These are phyloP conservation scores for Polydrusus tereticollis DNA, from an alignment of 2,888 invertebrate genomes.

Conservation along the genomic window DNA sequence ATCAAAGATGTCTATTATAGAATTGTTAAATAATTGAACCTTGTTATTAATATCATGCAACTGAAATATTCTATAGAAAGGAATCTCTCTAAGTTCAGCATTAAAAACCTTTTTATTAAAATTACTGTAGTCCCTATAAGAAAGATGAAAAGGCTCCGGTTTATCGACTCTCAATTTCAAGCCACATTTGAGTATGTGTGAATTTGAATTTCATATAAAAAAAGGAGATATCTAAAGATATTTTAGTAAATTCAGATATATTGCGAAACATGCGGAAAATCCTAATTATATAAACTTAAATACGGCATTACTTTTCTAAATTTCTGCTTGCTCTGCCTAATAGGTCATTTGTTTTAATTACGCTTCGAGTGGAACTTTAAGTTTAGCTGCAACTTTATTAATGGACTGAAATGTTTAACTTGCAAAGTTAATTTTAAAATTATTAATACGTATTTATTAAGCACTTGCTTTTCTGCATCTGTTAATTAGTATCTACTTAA, in stretches of 20 bases:
- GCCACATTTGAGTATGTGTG: too few species aligned
- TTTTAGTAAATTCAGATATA: constrained; percentile 15
- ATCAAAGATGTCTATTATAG: too few species aligned
- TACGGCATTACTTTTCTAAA: constrained; percentile 23
- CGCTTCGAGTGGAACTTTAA: constrained; percentile 35
- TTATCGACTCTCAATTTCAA: too few species aligned
- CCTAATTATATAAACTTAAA: constrained; percentile 33
- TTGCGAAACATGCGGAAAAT: constrained; percentile 24
- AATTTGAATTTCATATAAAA: too few species aligned
- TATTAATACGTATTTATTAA: constrained; percentile 32
- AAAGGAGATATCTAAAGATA: not conserved
- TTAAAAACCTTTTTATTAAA: too few species aligned
- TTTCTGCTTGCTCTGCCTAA: constrained; percentile 32
- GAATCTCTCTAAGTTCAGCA: too few species aligned
- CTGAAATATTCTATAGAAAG: too few species aligned
- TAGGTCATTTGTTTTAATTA: constrained; percentile 43
- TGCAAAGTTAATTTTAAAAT: constrained; percentile 36
- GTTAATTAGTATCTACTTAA: constrained; percentile 22
- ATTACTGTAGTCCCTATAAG: too few species aligned
- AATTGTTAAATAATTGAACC: too few species aligned
- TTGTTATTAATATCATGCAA: too few species aligned
- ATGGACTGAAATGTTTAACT: constrained; percentile 28
- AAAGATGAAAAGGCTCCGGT: too few species aligned
- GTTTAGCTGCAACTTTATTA: constrained; percentile 37
- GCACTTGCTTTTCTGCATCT: constrained; percentile 11